A percentile compares a stretch with the other conserved stretches of the same genome.
These are phyloP conservation scores for Rallus limicola DNA, from an alignment of 2,113 vertebrate genomes.

Conservation along the genomic window DNA sequence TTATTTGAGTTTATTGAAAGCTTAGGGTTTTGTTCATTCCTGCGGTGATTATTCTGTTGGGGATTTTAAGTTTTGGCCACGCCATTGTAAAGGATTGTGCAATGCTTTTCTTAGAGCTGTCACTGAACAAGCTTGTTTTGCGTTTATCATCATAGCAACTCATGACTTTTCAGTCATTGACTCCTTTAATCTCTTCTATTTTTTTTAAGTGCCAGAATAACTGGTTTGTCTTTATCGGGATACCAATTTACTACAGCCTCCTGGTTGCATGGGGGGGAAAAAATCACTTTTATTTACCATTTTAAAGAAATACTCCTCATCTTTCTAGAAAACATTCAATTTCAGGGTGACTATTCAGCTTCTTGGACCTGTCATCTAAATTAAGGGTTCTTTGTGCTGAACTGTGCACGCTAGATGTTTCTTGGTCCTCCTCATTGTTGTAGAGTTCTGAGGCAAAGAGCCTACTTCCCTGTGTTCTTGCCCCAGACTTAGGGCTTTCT, in stretches of 20 bases:
- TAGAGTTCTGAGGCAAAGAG: neutral
- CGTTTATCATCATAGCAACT: slow-evolving; percentile 41
- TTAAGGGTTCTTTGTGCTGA: neutral
- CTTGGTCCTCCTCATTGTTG: neutral
- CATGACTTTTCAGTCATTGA: neutral
- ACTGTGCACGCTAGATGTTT: accelerated
- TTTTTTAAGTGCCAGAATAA: neutral
- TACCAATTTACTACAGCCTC: neutral
- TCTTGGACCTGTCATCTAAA: neutral
- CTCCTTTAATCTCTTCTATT: neutral
- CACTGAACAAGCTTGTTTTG: slow-evolving; percentile 15
- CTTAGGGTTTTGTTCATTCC: neutral
- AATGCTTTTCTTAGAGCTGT: slow-evolving; percentile 36
- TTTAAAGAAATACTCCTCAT: neutral
- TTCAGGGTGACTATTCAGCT: neutral
- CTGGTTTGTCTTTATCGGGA: neutral
- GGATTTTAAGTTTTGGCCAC: slow-evolving; percentile 7
- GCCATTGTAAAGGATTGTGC: slow-evolving; percentile 18
- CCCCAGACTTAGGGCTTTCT: neutral
- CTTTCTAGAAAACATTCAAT: neutral
- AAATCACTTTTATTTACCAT: neutral
- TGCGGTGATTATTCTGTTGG: slow-evolving; percentile 4
- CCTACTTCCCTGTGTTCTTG: neutral
- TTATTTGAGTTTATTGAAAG: slow-evolving; percentile 45
- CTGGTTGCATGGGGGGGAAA: neutral